These are phyloP conservation scores for Microtus ochrogaster DNA, from an alignment of 2,113 vertebrate species.

Conservation along the genomic window DNA sequence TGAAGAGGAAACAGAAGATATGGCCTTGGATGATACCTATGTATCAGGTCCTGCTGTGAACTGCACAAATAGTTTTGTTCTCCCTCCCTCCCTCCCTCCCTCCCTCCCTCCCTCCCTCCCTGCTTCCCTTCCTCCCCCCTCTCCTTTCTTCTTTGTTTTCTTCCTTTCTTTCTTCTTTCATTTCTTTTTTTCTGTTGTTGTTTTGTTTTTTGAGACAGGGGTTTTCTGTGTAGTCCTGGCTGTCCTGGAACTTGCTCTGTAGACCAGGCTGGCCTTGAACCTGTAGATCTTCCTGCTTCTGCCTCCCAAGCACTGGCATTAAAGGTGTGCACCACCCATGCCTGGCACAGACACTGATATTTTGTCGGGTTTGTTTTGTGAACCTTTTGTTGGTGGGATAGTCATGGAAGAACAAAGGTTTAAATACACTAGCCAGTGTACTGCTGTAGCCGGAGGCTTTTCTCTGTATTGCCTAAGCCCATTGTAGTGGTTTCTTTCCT, in stretches of 20 bases:
- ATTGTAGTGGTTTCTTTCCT: too few species aligned
- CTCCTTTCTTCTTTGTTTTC: not conserved
- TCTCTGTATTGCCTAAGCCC: too few species aligned
- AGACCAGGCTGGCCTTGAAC: not conserved
- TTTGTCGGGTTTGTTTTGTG: not conserved
- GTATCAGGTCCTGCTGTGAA: not conserved
- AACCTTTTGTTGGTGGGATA: not conserved
- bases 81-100: not conserved
- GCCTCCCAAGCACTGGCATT: not conserved
- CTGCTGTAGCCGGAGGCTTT: not conserved
- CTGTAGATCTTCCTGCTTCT: not conserved
- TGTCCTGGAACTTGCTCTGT: not conserved
- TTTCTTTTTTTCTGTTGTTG: not conserved
- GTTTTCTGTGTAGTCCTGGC: not conserved
- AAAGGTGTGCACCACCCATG: not conserved
- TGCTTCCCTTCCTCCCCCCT: fast-evolving
- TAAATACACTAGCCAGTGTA: not conserved
- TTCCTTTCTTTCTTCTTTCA: not conserved
- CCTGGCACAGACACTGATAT: not conserved
- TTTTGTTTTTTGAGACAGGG: too few species aligned
- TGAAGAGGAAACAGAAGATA: not conserved
- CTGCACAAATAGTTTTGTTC: not conserved
- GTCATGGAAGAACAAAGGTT: conserved; percentile 5
- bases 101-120: fast-evolving
- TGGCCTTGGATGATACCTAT: too few species aligned